Conservation (phyloP, 2,113 vertebrate species). For the Dendrocopos noguchii region DNA sequence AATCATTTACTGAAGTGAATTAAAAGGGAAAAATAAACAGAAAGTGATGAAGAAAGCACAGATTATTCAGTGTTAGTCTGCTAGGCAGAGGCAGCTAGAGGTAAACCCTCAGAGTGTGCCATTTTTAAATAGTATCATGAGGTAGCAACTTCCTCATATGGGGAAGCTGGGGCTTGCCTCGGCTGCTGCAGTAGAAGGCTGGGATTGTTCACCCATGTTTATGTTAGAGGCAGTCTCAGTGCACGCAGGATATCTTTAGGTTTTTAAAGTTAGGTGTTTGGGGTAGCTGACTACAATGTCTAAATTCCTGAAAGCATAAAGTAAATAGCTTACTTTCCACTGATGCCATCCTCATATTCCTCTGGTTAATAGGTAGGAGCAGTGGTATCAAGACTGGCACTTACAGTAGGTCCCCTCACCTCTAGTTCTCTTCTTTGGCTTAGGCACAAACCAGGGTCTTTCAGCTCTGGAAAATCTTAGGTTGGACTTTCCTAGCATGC, state of each 20-base stretch:
- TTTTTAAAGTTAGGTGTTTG: not conserved
- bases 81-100: not conserved
- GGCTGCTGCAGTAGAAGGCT: not conserved
- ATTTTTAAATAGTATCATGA: not conserved
- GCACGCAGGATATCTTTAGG: not conserved
- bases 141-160: not conserved
- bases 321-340: not conserved
- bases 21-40: not conserved
- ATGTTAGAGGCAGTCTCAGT: not conserved
- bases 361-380: not conserved
- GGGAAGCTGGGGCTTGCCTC: not conserved
- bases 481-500: not conserved
- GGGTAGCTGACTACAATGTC: not conserved
- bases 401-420: not conserved
- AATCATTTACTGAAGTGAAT: not conserved
- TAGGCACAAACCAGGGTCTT: not conserved
- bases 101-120: not conserved
- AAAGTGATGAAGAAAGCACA: not conserved
- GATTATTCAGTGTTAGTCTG: slow-evolving; percentile 14
- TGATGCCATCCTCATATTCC: not conserved
- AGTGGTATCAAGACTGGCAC: not conserved
- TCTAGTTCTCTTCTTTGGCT: not conserved
- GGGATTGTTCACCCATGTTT: not conserved
- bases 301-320: not conserved
- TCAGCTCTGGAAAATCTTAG: not conserved